These are phyloP conservation scores for Corynorhinus townsendii DNA, from an alignment of 2,113 vertebrate genomes.

Conservation along the genomic window DNA sequence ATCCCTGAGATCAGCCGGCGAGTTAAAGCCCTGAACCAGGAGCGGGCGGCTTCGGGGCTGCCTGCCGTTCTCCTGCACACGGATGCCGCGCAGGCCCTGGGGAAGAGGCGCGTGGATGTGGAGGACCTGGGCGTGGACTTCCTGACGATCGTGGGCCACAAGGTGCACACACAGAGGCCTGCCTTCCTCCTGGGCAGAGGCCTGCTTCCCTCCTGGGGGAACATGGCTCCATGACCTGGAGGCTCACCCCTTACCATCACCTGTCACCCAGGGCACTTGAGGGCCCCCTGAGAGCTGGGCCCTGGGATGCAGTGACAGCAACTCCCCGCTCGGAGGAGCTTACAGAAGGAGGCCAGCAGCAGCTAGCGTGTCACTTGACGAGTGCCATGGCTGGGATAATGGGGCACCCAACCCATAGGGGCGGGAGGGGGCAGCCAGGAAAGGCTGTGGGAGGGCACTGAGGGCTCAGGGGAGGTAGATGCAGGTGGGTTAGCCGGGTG, in stretches of 20 bases:
- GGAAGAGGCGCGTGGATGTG: slow-evolving; percentile 89
- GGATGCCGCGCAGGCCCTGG: slow-evolving; percentile 93
- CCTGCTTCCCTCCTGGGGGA: background rate
- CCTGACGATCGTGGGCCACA: slow-evolving; percentile 96
- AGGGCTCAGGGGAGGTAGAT: accelerated
- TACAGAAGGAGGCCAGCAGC: background rate
- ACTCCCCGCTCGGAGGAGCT: background rate
- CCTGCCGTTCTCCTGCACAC: slow-evolving; percentile 89
- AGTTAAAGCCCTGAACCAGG: slow-evolving; percentile 80
- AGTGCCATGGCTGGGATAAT: accelerated
- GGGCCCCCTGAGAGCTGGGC: background rate
- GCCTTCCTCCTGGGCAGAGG: background rate
- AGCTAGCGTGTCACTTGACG: accelerated
- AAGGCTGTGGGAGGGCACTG: accelerated
- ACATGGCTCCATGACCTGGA: accelerated
- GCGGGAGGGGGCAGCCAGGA: accelerated
- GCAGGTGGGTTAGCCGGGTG: background rate
- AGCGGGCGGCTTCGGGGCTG: slow-evolving; percentile 11
- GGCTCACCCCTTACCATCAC: accelerated
- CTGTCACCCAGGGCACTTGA: accelerated
- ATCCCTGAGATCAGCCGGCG: slow-evolving; percentile 85
- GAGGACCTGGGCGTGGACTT: slow-evolving; percentile 92
- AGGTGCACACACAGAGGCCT: slow-evolving; percentile 77
- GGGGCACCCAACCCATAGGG: accelerated
- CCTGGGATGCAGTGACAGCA: accelerated